Percentiles rank a stretch among this genome's conserved stretches.
Evolutionary conservation across 2,113 vertebrate genomes (phyloP).

Genomic region (Rattus norvegicus): DNA sequence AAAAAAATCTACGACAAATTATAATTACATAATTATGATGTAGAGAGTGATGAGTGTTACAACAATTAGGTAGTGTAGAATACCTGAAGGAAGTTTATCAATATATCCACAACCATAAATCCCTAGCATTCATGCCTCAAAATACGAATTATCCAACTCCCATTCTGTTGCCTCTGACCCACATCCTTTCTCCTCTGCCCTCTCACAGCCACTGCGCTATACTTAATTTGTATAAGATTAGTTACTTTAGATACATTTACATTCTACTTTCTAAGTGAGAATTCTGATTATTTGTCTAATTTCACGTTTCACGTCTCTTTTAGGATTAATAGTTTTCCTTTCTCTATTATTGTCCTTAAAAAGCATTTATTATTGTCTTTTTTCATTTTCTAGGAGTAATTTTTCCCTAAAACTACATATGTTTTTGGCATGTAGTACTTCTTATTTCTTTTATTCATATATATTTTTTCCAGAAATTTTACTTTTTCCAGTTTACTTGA

Average conservation of each 20-base stretch:
- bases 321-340: not conserved
- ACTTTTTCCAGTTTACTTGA: not conserved
- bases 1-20: not conserved
- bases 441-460: not conserved
- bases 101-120: not conserved
- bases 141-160: not conserved
- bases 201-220: not conserved
- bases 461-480: not conserved
- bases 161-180: too few relatives aligned
- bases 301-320: not conserved
- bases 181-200: too few relatives aligned
- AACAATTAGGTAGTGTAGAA: too few relatives aligned
- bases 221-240: not conserved
- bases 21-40: not conserved
- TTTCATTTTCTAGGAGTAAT: not conserved
- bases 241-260: not conserved
- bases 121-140: not conserved
- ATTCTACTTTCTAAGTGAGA: not conserved
- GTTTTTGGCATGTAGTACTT: not conserved
- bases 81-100: not conserved
- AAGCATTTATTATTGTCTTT: not conserved
- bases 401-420: not conserved
- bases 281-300: not conserved
- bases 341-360: not conserved
- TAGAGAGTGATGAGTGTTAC: too few relatives aligned